Evolutionary conservation across 2,113 vertebrate species (phyloP).

Genomic region (Bos javanicus): DNA sequence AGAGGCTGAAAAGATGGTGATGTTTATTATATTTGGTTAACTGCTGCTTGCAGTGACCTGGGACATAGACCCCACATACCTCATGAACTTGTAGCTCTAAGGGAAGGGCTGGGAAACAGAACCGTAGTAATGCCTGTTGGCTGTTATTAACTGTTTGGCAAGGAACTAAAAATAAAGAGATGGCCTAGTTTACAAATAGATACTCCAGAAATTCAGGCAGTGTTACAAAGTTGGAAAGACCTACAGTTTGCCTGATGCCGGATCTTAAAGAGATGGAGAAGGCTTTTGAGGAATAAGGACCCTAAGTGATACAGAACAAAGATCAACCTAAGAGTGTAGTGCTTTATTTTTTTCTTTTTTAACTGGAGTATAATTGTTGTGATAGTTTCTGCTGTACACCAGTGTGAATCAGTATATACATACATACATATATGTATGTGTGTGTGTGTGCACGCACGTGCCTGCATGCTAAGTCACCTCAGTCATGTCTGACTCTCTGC

Average conservation of each 20-base stretch:
- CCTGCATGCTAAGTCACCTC: background rate
- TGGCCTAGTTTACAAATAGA: background rate
- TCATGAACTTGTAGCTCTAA: background rate
- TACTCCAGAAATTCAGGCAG: background rate
- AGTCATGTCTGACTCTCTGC: background rate
- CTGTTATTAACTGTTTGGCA: background rate
- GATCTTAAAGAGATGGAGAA: background rate
- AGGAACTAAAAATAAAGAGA: background rate
- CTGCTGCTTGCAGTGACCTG: background rate
- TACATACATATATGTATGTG: background rate
- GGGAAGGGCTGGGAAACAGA: background rate
- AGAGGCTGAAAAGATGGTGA: background rate
- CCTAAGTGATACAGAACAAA: background rate
- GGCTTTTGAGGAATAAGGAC: background rate
- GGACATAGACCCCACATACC: background rate
- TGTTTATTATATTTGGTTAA: background rate
- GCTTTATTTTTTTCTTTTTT: background rate
- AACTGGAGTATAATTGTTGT: background rate
- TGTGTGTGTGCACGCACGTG: rapidly evolving
- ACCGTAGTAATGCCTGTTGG: background rate
- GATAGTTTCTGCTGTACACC: background rate
- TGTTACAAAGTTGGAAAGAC: background rate
- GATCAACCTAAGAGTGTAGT: background rate
- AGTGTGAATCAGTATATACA: background rate
- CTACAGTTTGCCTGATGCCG: background rate